Percentiles rank a stretch among this genome's conserved stretches.
phyloP scores from a whole-genome alignment of 1,140 invertebrate species.

The Phenacoccus solenopsis region DNA sequence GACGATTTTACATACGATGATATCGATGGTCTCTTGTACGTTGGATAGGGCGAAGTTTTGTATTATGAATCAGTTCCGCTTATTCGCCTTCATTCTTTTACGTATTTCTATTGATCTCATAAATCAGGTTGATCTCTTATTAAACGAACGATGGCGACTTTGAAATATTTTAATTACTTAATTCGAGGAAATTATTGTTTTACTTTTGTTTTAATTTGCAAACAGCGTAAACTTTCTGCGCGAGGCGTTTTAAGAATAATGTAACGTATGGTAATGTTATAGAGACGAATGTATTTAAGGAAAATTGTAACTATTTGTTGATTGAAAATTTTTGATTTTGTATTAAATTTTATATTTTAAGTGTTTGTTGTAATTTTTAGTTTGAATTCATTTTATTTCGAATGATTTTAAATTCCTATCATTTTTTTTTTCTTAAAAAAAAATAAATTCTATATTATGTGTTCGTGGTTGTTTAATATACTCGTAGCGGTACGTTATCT shows the following conservation, averaged over 20 bases:
- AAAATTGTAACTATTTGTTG: neutral
- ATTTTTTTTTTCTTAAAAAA: neutral
- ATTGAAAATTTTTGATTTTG: conserved; percentile 9
- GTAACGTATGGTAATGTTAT: neutral
- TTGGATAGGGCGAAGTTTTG: no score
- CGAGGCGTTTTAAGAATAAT: no score
- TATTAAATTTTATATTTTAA: conserved; percentile 12
- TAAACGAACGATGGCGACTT: neutral
- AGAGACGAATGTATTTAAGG: neutral
- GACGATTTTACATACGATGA: no score
- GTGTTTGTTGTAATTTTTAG: conserved; percentile 1
- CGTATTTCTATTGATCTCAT: conserved; percentile 9
- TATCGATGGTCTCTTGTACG: no score
- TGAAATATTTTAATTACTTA: neutral
- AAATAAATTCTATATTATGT: neutral
- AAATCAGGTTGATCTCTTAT: neutral
- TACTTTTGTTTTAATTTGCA: no score
- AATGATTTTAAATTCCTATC: neutral
- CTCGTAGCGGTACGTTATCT: no score
- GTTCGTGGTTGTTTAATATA: no score
- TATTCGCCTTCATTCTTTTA: neutral
- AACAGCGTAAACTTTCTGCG: no score
- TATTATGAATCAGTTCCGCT: no score
- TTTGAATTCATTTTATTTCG: neutral
- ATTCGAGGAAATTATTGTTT: no score